Conservation (phyloP, 2,113 vertebrate species). For the Pseudorectes ferrugineus region DNA sequence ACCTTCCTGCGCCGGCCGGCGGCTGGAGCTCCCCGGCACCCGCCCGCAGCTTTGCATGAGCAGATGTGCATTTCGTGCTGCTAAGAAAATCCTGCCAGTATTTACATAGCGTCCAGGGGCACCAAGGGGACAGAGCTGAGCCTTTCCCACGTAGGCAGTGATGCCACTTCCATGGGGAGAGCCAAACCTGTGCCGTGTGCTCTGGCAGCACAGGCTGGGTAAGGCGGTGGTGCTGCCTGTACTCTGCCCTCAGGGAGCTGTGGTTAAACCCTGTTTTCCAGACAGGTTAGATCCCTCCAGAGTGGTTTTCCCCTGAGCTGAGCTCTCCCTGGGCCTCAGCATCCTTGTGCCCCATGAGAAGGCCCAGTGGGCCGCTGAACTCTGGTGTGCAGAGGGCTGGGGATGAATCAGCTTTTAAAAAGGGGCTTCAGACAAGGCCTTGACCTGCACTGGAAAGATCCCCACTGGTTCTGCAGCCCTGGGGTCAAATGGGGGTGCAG, state of each 20-base stretch:
- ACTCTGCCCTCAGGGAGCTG: fast-evolving
- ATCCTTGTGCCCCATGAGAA: not conserved
- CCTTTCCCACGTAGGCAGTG: fast-evolving
- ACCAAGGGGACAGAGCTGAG: not conserved
- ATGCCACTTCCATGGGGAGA: not conserved
- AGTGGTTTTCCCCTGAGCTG: not conserved
- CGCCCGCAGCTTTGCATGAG: not conserved
- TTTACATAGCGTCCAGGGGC: not conserved
- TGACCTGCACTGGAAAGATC: not conserved
- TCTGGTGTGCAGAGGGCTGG: not conserved
- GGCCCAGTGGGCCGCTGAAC: not conserved
- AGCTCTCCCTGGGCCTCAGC: not conserved
- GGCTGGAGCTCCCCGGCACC: not conserved
- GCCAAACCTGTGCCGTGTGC: fast-evolving
- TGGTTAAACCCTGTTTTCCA: not conserved
- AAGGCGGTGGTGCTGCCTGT: fast-evolving
- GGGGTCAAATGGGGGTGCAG: not conserved
- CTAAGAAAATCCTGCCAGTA: not conserved
- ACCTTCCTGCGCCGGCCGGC: fast-evolving
- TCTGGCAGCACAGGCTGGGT: fast-evolving
- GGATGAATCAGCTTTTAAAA: not conserved
- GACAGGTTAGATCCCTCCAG: not conserved
- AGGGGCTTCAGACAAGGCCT: fast-evolving
- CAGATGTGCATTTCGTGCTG: not conserved
- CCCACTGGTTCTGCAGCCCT: not conserved